Evolutionary conservation across 2,888 invertebrate genomes (phyloP).

Genomic region (Lycia hirtaria): DNA sequence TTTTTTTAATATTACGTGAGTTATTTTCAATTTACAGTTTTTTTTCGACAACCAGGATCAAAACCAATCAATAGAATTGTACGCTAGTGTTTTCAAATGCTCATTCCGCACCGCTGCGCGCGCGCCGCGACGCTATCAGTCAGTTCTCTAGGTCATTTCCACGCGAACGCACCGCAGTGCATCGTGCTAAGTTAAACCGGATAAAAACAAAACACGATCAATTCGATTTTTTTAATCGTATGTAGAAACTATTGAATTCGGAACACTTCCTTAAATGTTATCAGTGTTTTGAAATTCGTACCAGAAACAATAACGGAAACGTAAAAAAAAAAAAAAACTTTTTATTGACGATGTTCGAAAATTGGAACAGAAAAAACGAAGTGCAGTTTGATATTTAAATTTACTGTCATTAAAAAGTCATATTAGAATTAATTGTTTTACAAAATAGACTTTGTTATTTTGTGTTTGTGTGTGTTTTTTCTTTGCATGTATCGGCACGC

Average conservation of each 20-base stretch:
- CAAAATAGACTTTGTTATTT: too few species aligned
- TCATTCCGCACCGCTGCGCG: conserved; percentile 55
- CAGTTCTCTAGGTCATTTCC: conserved; percentile 70
- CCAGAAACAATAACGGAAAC: background rate
- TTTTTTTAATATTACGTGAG: too few species aligned
- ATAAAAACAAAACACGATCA: conserved; percentile 15
- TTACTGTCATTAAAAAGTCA: too few species aligned
- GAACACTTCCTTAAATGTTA: background rate
- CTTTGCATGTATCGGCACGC: conserved; percentile 29
- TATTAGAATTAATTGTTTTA: too few species aligned
- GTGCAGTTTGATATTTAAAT: background rate
- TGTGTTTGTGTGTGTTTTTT: conserved; percentile 20
- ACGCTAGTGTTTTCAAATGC: conserved; percentile 59
- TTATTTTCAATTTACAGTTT: background rate
- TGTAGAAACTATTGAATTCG: background rate
- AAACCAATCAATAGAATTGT: conserved; percentile 32
- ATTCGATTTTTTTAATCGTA: background rate
- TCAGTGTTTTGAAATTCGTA: background rate
- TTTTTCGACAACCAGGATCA: conserved; percentile 48
- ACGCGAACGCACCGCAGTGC: conserved; percentile 47
- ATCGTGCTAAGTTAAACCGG: background rate
- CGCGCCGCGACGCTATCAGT: conserved; percentile 63
- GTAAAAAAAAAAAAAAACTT: too few species aligned
- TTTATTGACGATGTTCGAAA: too few species aligned
- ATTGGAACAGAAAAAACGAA: too few species aligned